phyloP scores from a whole-genome alignment of 1,140 invertebrate genomes.

The Hylyphantes graminicola region DNA sequence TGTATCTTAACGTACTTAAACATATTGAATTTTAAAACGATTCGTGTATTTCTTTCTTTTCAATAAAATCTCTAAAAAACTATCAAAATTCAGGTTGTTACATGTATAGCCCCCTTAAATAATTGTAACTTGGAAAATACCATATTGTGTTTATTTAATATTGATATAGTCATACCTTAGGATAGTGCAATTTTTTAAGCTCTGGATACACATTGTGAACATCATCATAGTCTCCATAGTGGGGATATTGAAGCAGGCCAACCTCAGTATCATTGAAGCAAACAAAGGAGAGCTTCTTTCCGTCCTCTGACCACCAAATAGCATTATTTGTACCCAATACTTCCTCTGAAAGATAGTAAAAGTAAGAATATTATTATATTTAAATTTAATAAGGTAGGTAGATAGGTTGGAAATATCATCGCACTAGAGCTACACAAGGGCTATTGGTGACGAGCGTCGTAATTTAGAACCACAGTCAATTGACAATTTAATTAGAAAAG shows the following conservation, averaged over 20 bases:
- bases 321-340: constrained; percentile 85
- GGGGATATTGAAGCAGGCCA: constrained; percentile 79
- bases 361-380: background rate
- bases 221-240: constrained; percentile 73
- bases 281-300: constrained; percentile 85
- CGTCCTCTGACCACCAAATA: constrained; percentile 89
- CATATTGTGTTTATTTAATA: too few relatives aligned
- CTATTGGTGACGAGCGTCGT: too few relatives aligned
- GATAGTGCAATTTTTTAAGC: constrained; percentile 84
- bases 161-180: constrained; percentile 74
- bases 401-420: background rate
- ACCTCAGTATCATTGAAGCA: constrained; percentile 91
- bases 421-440: background rate
- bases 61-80: too few relatives aligned
- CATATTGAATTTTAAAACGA: too few relatives aligned
- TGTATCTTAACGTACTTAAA: too few relatives aligned
- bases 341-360: constrained; percentile 75
- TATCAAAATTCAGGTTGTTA: too few relatives aligned
- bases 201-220: constrained; percentile 78
- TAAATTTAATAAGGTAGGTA: background rate
- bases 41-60: too few relatives aligned
- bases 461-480: too few relatives aligned
- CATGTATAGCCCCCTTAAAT: too few relatives aligned
- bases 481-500: too few relatives aligned
- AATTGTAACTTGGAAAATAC: too few relatives aligned